A percentile compares a stretch with the other conserved stretches of the same genome.
Evolutionary conservation across 2,888 invertebrate genomes (phyloP).

Genomic region (Hyles lineata): DNA sequence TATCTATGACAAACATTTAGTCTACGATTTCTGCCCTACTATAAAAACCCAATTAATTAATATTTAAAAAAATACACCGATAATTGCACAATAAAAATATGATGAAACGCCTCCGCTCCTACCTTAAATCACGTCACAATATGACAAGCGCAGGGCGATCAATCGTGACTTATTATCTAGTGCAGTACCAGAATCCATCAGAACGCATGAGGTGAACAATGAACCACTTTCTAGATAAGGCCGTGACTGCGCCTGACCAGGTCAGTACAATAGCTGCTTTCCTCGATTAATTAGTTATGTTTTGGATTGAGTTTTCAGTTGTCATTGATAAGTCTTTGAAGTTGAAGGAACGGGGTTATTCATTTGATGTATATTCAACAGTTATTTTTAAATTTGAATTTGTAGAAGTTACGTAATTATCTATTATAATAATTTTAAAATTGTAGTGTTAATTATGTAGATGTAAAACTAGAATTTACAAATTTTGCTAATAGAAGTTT

Average conservation of each 20-base stretch:
- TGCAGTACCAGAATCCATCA: constrained; percentile 66
- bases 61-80: no score
- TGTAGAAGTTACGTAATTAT: no score
- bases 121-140: constrained; percentile 48
- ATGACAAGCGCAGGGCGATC: constrained; percentile 64
- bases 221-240: constrained; percentile 73
- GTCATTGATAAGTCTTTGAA: constrained; percentile 28
- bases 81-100: background rate
- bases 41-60: no score
- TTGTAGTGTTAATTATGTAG: no score
- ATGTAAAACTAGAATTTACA: no score
- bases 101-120: constrained; percentile 41
- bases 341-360: background rate
- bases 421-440: no score
- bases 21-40: no score
- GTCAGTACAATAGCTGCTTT: constrained; percentile 35
- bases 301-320: constrained; percentile 29
- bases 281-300: constrained; percentile 26
- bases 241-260: constrained; percentile 68
- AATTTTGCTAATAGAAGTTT: no score
- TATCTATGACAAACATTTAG: no score
- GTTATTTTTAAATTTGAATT: no score
- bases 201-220: constrained; percentile 74
- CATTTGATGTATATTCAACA: background rate
- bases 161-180: constrained; percentile 76